These are phyloP conservation scores for Trialeurodes vaporariorum DNA, from an alignment of 1,140 invertebrate genomes.

Conservation along the genomic window DNA sequence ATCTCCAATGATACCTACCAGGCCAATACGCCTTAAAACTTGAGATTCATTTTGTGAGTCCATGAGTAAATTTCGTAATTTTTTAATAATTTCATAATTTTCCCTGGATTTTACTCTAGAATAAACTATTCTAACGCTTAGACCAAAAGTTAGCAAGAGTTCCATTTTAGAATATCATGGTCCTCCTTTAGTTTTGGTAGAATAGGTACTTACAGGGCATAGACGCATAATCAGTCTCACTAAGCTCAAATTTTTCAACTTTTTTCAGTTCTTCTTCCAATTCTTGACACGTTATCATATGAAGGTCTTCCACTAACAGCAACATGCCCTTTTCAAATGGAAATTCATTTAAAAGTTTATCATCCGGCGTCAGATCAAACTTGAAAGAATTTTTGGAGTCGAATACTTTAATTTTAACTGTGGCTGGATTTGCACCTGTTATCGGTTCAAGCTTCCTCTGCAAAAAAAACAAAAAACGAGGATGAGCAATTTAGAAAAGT, in stretches of 20 bases:
- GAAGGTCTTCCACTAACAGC: not conserved
- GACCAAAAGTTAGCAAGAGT: no score
- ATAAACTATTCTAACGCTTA: no score
- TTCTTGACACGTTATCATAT: not conserved
- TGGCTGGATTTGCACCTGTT: not conserved
- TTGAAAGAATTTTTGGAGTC: not conserved
- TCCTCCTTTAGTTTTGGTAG: slow-evolving; percentile 1
- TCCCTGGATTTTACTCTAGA: no score
- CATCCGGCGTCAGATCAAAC: not conserved
- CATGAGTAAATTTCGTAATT: no score
- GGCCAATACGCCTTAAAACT: no score
- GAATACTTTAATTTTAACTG: not conserved
- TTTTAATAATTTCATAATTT: no score
- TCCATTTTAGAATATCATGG: no score
- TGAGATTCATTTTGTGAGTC: no score
- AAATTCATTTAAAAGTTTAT: not conserved
- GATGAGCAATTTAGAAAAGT: no score
- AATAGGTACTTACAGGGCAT: not conserved
- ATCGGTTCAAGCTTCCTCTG: not conserved
- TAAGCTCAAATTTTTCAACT: not conserved
- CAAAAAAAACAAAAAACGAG: no score
- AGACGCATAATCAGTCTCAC: not conserved
- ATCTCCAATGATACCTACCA: no score
- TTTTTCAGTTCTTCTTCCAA: not conserved
- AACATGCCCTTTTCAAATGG: not conserved